phyloP scores from a whole-genome alignment of 2,888 invertebrate genomes.

The Sturmia bella region DNA sequence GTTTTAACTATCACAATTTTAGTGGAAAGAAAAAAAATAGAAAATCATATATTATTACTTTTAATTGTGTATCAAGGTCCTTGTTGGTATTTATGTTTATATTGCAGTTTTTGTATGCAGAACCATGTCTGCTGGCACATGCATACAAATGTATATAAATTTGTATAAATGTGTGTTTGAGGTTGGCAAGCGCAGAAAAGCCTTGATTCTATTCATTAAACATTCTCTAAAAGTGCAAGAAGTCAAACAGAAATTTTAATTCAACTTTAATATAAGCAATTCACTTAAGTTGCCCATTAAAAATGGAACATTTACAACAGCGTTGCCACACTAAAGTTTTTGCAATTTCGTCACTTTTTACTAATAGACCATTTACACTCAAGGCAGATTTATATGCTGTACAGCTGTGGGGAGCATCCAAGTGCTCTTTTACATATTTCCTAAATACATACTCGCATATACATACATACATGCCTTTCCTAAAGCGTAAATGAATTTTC shows the following conservation, averaged over 20 bases:
- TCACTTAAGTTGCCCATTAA: constrained; percentile 11
- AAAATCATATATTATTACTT: neutral
- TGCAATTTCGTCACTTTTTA: too few species aligned
- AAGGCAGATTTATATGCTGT: too few species aligned
- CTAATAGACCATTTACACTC: too few species aligned
- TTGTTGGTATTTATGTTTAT: neutral
- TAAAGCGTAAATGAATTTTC: neutral
- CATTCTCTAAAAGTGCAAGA: constrained; percentile 24
- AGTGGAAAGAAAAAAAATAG: neutral
- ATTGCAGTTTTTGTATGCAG: constrained; percentile 50
- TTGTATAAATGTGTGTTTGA: constrained; percentile 38
- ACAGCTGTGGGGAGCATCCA: too few species aligned
- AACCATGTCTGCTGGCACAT: constrained; percentile 41
- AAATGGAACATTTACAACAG: neutral
- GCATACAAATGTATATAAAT: too few species aligned
- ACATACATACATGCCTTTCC: neutral
- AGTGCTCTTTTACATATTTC: too few species aligned
- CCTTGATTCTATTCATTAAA: constrained; percentile 46
- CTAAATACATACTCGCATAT: too few species aligned
- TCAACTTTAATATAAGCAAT: constrained; percentile 6
- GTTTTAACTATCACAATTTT: too few species aligned
- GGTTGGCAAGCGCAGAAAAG: constrained; percentile 39
- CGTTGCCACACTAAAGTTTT: neutral
- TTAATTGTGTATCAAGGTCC: constrained; percentile 58
- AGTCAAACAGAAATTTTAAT: neutral